Base-by-base conservation (phyloP, 2,888 invertebrate genomes). In the Chrysomela aeneicollis region DNA sequence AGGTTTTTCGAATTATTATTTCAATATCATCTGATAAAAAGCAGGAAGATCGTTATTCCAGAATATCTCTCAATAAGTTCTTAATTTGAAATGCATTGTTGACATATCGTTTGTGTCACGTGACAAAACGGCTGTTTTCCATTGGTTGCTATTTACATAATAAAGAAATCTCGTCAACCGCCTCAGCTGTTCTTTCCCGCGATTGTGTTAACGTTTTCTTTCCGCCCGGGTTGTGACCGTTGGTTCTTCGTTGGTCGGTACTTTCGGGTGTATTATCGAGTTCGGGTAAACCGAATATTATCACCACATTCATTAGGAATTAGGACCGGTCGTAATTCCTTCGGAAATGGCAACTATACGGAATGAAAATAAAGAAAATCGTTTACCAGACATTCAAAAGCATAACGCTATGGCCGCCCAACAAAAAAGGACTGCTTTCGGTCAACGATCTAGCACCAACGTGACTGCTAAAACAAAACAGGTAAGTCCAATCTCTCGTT, bases 351-450 rank as follows among this genome's bases (percentile, higher is more conserved):
- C 91, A 82, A 86, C 88, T 74, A 89, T 92, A 82, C 87, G 89
- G 83, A 90, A 89, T 82, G 89, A 90, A 82, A 92, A 92, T 83
- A 89, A 90, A 81, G 92, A 92, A 84, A 93, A 93, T 83, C 84
- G 84, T 66, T 84, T 87, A 73, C 80, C 85, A 5, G 74, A 77
- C 66, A 59, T 75, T 55, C 76, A 76, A 72, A 81, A 79, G 70
- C 78, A 85, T 73, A 81, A 82, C 70, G 85, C 85, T 64, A 71
- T 72, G 66, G 71, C 67, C 60, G 69, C 68, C 26, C 73, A 71
- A 61, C 83, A 84, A 73, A 89, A 89, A 81, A 86, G 90, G 73
- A 85, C 89, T 68, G 89, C 88, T 63, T 84, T 91, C 53, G 90
- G 89, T 75, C 86, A 69, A 86, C 85, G 76, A 84, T 84, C 58